A percentile compares a stretch with the other conserved stretches of the same genome.
These are phyloP conservation scores for Ursus arctos DNA, from an alignment of 2,113 vertebrate genomes.

Conservation along the genomic window DNA sequence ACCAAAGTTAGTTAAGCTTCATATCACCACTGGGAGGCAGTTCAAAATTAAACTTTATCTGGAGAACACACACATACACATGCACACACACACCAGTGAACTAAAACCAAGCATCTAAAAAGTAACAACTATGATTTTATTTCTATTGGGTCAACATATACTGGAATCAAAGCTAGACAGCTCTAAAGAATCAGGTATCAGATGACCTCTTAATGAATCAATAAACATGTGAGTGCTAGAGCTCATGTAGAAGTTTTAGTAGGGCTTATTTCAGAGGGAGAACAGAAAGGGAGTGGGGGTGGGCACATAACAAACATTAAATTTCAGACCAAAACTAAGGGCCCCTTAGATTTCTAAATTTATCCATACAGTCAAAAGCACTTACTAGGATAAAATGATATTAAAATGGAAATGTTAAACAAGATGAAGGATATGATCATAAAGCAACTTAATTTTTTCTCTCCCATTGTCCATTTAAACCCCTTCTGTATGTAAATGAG, in stretches of 20 bases:
- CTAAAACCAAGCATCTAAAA: conserved; percentile 19
- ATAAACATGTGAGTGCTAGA: not conserved
- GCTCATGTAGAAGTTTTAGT: not conserved
- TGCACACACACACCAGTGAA: not conserved
- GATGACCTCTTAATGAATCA: not conserved
- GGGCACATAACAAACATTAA: not conserved
- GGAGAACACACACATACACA: not conserved
- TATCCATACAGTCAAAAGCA: not conserved
- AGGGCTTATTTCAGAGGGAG: not conserved
- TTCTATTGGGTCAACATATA: not conserved
- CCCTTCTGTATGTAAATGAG: not conserved
- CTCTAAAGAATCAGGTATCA: not conserved
- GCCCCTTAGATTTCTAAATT: conserved; percentile 1
- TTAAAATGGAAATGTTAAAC: not conserved
- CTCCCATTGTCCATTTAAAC: not conserved
- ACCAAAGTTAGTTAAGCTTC: conserved; percentile 43
- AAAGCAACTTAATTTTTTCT: not conserved
- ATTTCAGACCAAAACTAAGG: not conserved
- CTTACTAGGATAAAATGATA: not conserved
- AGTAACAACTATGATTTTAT: not conserved
- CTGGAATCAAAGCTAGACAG: not conserved
- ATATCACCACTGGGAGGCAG: not conserved
- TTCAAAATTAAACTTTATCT: conserved; percentile 33
- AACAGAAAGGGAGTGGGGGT: not conserved
- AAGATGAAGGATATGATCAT: not conserved